A percentile compares a stretch with the other conserved stretches of the same genome.
phyloP scores from a whole-genome alignment of 1,140 invertebrate species.

The Eurosta solidaginis region DNA sequence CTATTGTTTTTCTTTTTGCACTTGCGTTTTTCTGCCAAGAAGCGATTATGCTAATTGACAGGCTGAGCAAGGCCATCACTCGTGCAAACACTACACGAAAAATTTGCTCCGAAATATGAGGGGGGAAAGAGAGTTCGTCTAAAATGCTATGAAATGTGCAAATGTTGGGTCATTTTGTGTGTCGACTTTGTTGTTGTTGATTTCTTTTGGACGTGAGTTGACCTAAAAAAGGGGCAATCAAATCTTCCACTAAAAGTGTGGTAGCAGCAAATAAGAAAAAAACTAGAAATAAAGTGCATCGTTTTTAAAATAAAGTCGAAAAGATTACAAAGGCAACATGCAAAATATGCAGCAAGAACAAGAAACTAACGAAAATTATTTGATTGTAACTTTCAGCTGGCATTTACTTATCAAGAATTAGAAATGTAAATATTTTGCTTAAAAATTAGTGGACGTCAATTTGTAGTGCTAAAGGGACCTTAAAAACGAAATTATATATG shows the following conservation, averaged over 20 bases:
- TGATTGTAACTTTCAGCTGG: neutral
- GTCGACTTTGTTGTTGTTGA: neutral
- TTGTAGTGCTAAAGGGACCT: neutral
- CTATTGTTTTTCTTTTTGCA: neutral
- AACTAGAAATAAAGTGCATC: neutral
- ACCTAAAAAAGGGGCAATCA: neutral
- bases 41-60: constrained; percentile 8
- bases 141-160: neutral
- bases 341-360: neutral
- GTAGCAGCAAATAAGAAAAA: neutral
- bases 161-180: neutral
- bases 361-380: neutral
- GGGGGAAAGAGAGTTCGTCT: neutral
- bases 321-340: neutral
- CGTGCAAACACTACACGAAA: constrained; percentile 5
- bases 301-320: neutral
- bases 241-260: neutral
- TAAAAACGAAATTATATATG: too few species aligned
- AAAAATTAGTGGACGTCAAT: neutral
- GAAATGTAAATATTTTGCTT: constrained; percentile 25
- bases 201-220: neutral
- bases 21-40: neutral
- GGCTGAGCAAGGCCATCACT: constrained; percentile 15
- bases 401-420: neutral
- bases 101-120: neutral